Evolutionary conservation across 1,140 invertebrate genomes (phyloP), one percentile per base, ranked within the genome.

Genomic region (Marisa cornuarietis): DNA sequence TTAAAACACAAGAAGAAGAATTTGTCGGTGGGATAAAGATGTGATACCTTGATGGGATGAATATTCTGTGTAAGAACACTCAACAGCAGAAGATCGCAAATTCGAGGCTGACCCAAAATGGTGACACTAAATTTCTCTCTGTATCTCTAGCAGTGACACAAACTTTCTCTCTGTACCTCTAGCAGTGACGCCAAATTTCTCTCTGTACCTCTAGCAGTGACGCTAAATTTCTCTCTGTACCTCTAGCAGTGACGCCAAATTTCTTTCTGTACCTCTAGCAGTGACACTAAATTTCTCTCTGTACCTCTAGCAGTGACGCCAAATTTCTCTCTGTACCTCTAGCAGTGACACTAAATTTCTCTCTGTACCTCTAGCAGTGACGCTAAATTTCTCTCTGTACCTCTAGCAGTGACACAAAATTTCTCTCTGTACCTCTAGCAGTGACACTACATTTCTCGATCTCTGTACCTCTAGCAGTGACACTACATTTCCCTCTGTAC

Each of bases 151-250:
- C 69, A 18, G 14, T 42, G 31, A 16, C 69, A 49, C 14, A 0
- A 11, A 18, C 0, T 14, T 14, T 26, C 4, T 26, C 26, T 14
- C 26, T 71, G 14, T 26, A 8, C 16, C 4, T 71, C 31, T 42
- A 42, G 31, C 31, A 42, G 31, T 42, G 31, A 42, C 31, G 7
- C 62, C 7, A n/a, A 63, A 63, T 65, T 49, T 66, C 6, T 68
- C 79, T 75, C 79, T 68, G 71, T 75, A n/a, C 66, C 79, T 54
- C 63, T 52, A n/a, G n/a, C n/a, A n/a, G n/a, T n/a, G n/a, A n/a
- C n/a, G n/a, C 14, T 7, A 11, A 18, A 9, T 14, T 14, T 26
- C 4, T 26, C 26, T 14, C 26, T 71, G 14, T 26, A 8, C 16
- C 4, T 71, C 31, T 42, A 42, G 31, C 31, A 42, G 31, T 42